Percentiles rank a stretch among this genome's conserved stretches.
phyloP scores from a whole-genome alignment of 1,140 invertebrate genomes.

The Lamellibrachia luymesi region DNA sequence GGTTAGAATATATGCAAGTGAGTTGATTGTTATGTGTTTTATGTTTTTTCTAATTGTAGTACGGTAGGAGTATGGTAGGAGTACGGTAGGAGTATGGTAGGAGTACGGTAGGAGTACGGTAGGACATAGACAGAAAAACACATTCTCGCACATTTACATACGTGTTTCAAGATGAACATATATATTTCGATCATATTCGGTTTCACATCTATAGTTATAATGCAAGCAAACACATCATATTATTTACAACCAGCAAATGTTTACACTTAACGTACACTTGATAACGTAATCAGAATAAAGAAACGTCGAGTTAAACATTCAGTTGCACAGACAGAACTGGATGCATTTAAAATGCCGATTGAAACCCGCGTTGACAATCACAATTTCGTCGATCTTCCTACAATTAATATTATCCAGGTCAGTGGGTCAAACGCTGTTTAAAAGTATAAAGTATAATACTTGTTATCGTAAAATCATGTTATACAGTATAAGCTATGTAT shows the following conservation, averaged over 20 bases:
- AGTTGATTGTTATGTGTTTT: too few species aligned
- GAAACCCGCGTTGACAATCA: background rate
- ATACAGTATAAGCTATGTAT: background rate
- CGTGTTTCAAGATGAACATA: slow-evolving; percentile 1
- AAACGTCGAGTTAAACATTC: too few species aligned
- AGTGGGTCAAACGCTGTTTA: background rate
- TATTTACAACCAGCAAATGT: background rate
- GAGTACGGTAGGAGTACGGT: background rate
- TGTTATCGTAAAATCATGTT: background rate
- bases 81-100: too few species aligned
- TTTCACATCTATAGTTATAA: background rate
- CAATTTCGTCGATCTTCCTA: background rate
- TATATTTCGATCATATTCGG: background rate
- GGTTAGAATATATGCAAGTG: too few species aligned
- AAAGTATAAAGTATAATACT: background rate
- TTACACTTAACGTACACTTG: background rate
- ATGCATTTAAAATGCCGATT: background rate
- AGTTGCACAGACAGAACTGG: too few species aligned
- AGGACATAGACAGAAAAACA: background rate
- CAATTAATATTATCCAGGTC: background rate
- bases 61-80: too few species aligned
- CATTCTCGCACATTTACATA: background rate
- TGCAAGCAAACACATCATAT: background rate
- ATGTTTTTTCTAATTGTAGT: too few species aligned
- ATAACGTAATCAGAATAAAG: background rate